Conservation (phyloP, 2,797 vertebrate species). For the Sebastes variabilis region DNA sequence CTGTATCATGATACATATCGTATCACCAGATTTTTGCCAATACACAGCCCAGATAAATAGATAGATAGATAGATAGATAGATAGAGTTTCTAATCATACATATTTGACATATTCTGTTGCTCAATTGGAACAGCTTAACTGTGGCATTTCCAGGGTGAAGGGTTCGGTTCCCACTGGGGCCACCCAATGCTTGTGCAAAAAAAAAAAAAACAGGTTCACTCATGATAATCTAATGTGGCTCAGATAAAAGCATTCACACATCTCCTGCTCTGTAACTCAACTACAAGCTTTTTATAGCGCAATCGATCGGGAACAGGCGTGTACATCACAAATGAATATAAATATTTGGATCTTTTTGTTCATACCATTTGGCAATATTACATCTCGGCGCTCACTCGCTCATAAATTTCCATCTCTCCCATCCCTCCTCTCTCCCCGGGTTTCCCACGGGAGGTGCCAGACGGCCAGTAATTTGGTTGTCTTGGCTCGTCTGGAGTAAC, state of each 20-base stretch:
- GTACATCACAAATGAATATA: slow-evolving; percentile 69
- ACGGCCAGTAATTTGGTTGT: slow-evolving; percentile 99
- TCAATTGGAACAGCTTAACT: slow-evolving; percentile 48
- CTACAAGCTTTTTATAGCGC: slow-evolving; percentile 55
- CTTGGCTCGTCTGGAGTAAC: slow-evolving; percentile 99
- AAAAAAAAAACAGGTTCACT: slow-evolving; percentile 29
- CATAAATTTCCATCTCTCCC: slow-evolving; percentile 81
- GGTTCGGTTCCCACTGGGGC: slow-evolving; percentile 59
- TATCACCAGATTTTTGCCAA: no score
- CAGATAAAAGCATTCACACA: slow-evolving; percentile 47
- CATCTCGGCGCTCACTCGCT: slow-evolving; percentile 69
- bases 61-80: background rate
- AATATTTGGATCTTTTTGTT: slow-evolving; percentile 77
- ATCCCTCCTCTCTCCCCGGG: slow-evolving; percentile 71
- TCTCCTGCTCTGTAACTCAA: slow-evolving; percentile 33
- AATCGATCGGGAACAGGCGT: slow-evolving; percentile 30
- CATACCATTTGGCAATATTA: slow-evolving; percentile 78
- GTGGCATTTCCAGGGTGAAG: slow-evolving; percentile 57
- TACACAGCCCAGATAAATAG: background rate
- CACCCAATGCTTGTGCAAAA: slow-evolving; percentile 15
- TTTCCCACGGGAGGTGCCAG: slow-evolving; percentile 97
- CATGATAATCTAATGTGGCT: slow-evolving; percentile 58
- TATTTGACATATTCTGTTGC: slow-evolving; percentile 32
- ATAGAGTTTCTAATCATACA: background rate
- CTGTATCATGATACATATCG: no score